These are phyloP conservation scores for Acrobasis repandana DNA, from an alignment of 2,888 invertebrate genomes.

Conservation along the genomic window DNA sequence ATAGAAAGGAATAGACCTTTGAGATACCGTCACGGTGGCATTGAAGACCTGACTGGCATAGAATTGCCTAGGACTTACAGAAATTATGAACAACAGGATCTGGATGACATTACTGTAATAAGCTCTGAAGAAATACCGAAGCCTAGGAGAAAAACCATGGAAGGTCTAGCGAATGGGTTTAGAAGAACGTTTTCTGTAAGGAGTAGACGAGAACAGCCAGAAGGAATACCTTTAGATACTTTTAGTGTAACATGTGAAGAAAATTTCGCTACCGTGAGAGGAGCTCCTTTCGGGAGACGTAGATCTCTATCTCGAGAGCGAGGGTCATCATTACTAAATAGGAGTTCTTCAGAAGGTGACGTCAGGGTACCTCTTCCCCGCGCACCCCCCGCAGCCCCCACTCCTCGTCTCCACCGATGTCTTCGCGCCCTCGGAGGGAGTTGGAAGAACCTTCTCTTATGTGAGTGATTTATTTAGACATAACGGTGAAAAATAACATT, in stretches of 20 bases:
- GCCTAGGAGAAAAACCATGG: constrained; percentile 68
- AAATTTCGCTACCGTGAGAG: constrained; percentile 72
- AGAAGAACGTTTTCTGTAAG: constrained; percentile 74
- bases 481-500: constrained; percentile 21
- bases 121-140: constrained; percentile 74
- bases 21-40: constrained; percentile 67
- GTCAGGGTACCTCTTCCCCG: constrained; percentile 72
- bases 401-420: constrained; percentile 85
- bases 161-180: constrained; percentile 72
- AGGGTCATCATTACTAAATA: constrained; percentile 77
- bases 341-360: constrained; percentile 89
- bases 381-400: constrained; percentile 65
- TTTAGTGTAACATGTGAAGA: constrained; percentile 64
- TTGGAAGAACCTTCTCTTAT: constrained; percentile 90
- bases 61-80: constrained; percentile 57
- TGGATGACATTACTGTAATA: constrained; percentile 75
- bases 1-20: constrained; percentile 67
- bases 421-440: constrained; percentile 89
- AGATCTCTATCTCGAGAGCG: constrained; percentile 78
- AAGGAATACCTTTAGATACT: constrained; percentile 71
- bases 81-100: constrained; percentile 55
- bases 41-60: constrained; percentile 70
- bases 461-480: constrained; percentile 82
- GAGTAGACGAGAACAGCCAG: constrained; percentile 62
- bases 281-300: constrained; percentile 73